A percentile compares a stretch with the other conserved stretches of the same genome.
These are phyloP conservation scores for Agapornis canus DNA, from an alignment of 2,797 vertebrate genomes.

Conservation along the genomic window DNA sequence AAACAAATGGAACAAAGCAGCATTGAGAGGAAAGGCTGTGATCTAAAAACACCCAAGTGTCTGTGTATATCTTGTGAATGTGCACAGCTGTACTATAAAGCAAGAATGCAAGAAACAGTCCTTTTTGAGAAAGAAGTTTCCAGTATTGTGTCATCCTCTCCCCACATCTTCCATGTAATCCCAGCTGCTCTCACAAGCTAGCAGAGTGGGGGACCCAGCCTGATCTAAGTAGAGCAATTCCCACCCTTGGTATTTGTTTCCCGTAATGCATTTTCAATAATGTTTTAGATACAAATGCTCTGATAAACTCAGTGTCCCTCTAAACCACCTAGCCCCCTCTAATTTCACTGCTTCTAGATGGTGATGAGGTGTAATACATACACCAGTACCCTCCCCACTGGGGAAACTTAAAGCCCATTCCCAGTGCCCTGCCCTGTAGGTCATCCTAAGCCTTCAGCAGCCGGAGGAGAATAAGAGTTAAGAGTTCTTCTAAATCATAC, in stretches of 20 bases:
- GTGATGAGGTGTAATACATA: not conserved
- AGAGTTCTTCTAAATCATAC: not conserved
- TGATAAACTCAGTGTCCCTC: not conserved
- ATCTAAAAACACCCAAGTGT: not conserved
- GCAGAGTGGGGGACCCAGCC: not conserved
- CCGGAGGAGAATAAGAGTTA: not conserved
- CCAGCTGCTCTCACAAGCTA: not conserved
- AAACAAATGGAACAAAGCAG: not conserved
- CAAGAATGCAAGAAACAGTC: not conserved
- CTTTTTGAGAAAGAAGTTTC: not conserved
- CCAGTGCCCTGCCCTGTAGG: not conserved
- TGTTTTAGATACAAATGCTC: not conserved
- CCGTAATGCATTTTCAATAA: not conserved
- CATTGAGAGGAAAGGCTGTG: not conserved
- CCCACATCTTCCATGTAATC: not conserved
- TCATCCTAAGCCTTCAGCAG: not conserved
- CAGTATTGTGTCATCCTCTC: not conserved
- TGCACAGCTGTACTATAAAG: not conserved
- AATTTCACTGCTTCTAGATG: not conserved
- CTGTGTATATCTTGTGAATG: not conserved
- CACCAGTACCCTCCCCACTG: fast-evolving
- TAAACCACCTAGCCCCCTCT: no score
- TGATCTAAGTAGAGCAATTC: not conserved
- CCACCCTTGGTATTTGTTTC: not conserved
- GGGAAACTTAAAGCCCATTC: not conserved